These are phyloP conservation scores for Pristionchus maxplancki DNA, from an alignment of 2,888 invertebrate genomes.

Conservation along the genomic window DNA sequence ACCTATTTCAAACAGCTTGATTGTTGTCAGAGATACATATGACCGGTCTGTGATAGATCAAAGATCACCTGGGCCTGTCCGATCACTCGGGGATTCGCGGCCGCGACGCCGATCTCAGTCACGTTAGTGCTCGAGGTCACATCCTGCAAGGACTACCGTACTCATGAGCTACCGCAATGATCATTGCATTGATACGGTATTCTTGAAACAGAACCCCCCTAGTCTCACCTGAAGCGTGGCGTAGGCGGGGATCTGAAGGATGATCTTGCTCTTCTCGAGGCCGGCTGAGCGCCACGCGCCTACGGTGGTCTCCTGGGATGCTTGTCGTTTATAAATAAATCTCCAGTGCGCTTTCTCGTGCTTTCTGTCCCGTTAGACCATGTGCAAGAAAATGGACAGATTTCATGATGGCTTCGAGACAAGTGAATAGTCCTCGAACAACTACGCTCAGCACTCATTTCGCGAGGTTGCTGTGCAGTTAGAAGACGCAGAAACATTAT, in stretches of 20 bases:
- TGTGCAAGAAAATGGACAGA: too few species aligned
- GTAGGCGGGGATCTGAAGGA: slow-evolving; percentile 59
- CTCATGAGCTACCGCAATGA: neutral
- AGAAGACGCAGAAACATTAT: too few species aligned
- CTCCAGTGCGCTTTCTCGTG: too few species aligned
- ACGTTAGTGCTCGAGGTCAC: neutral
- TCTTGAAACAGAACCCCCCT: neutral
- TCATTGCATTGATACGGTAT: neutral
- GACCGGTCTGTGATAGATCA: neutral
- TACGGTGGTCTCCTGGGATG: slow-evolving; percentile 46
- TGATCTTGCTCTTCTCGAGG: slow-evolving; percentile 52
- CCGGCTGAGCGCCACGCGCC: slow-evolving; percentile 55
- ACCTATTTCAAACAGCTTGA: too few species aligned
- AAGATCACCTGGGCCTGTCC: slow-evolving; percentile 32
- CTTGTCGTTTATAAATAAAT: neutral
- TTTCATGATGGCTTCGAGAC: too few species aligned
- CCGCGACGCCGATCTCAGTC: neutral
- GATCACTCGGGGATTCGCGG: neutral
- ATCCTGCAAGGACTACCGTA: neutral
- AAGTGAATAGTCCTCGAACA: too few species aligned
- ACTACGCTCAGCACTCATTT: too few species aligned
- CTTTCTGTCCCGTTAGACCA: too few species aligned
- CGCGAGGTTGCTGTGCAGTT: too few species aligned
- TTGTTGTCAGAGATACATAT: too few species aligned
- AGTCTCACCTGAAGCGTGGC: slow-evolving; percentile 53